A percentile compares a stretch with the other conserved stretches of the same genome.
These are phyloP conservation scores for Paraescarpia echinospica DNA, from an alignment of 1,140 invertebrate species.

Conservation along the genomic window DNA sequence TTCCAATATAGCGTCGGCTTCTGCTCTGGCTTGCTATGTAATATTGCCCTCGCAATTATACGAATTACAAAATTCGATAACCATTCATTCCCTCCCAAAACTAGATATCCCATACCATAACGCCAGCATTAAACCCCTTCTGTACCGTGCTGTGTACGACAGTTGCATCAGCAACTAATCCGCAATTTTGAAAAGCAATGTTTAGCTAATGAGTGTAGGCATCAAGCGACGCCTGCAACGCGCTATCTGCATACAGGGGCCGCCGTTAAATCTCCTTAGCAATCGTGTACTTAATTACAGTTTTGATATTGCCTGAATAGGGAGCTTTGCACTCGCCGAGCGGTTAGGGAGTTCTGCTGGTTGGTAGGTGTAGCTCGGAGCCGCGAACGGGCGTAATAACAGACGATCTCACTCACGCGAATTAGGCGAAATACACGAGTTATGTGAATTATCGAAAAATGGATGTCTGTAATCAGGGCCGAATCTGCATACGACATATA, in stretches of 20 bases:
- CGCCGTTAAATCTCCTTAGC: background rate
- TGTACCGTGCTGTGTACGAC: background rate
- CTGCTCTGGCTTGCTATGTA: background rate
- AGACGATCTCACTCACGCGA: background rate
- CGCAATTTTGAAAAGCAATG: background rate
- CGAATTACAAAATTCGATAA: slow-evolving; percentile 1
- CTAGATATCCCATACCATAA: background rate
- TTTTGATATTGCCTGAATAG: background rate
- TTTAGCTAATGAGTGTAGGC: background rate
- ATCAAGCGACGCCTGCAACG: background rate
- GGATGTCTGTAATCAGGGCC: background rate
- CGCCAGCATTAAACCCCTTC: background rate
- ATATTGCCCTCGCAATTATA: background rate
- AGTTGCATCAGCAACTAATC: slow-evolving; percentile 1
- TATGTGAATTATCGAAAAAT: background rate
- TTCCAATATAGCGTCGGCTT: background rate
- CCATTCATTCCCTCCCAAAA: background rate
- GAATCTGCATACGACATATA: background rate
- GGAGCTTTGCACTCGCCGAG: background rate
- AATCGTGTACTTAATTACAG: background rate
- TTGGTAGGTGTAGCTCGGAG: background rate
- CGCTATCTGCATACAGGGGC: background rate
- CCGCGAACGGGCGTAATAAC: background rate
- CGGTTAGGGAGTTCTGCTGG: background rate
- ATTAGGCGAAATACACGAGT: background rate